Percentiles rank a stretch among this genome's conserved stretches.
phyloP scores from a whole-genome alignment of 2,888 invertebrate species.

The Orchesellides sinensis region DNA sequence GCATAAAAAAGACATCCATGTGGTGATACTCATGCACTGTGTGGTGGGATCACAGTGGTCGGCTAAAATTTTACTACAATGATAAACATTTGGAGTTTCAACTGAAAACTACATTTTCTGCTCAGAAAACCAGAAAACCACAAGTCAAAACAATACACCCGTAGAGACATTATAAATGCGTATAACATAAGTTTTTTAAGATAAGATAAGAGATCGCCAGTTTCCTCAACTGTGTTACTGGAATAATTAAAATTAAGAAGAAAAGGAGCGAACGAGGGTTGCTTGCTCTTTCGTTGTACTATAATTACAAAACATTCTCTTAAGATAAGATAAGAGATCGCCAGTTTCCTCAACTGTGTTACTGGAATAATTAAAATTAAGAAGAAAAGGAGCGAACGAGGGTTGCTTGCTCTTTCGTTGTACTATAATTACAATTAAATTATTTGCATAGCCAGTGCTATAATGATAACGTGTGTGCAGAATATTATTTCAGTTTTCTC shows the following conservation, averaged over 20 bases:
- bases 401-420: background rate
- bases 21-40: too few relatives aligned
- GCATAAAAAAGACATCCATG: slow-evolving; percentile 21
- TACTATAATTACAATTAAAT: slow-evolving; percentile 43
- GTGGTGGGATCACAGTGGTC: slow-evolving; percentile 32
- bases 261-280: background rate
- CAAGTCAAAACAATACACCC: background rate
- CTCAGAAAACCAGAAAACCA: slow-evolving; percentile 40
- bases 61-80: slow-evolving; percentile 21
- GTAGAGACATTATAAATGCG: background rate
- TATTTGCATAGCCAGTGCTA: slow-evolving; percentile 27
- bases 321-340: slow-evolving; percentile 34
- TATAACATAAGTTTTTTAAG: background rate
- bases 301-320: slow-evolving; percentile 47
- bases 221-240: slow-evolving; percentile 10
- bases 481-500: background rate
- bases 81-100: slow-evolving; percentile 8
- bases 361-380: slow-evolving; percentile 16
- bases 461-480: background rate
- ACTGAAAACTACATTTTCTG: slow-evolving; percentile 17
- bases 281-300: background rate
- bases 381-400: background rate
- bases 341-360: slow-evolving; percentile 28
- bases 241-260: background rate
- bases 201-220: slow-evolving; percentile 31